phyloP scores from a whole-genome alignment of 1,140 invertebrate species.

The Ceratosolen fusciceps region DNA sequence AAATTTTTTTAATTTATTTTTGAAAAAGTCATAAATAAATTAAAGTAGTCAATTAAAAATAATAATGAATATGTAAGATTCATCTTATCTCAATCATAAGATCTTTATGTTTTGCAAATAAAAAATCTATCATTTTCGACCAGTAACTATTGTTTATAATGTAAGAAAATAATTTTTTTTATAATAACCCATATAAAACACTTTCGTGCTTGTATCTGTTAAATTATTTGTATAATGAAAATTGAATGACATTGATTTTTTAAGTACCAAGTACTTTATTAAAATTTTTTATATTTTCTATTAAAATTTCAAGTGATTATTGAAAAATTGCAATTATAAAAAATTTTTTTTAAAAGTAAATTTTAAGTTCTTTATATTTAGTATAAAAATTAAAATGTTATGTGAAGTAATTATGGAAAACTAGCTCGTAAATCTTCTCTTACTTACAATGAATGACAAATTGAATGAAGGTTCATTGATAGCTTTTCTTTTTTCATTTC shows the following conservation, averaged over 20 bases:
- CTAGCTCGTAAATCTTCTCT: neutral
- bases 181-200: neutral
- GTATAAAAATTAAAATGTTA: neutral
- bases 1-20: neutral
- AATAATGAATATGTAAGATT: neutral
- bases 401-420: neutral
- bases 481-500: neutral
- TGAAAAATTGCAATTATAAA: too few species aligned
- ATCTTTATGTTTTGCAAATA: neutral
- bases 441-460: neutral
- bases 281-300: too few species aligned
- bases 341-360: too few species aligned
- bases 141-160: neutral
- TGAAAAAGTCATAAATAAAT: neutral
- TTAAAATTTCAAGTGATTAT: too few species aligned
- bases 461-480: neutral
- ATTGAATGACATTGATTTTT: too few species aligned
- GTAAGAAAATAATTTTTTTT: neutral
- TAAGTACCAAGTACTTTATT: too few species aligned
- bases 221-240: too few species aligned
- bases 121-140: neutral
- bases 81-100: neutral
- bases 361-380: neutral
- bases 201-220: too few species aligned
- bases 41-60: conserved; percentile 11